Conservation (phyloP, 2,888 invertebrate genomes). For the Trichacis sp. region DNA sequence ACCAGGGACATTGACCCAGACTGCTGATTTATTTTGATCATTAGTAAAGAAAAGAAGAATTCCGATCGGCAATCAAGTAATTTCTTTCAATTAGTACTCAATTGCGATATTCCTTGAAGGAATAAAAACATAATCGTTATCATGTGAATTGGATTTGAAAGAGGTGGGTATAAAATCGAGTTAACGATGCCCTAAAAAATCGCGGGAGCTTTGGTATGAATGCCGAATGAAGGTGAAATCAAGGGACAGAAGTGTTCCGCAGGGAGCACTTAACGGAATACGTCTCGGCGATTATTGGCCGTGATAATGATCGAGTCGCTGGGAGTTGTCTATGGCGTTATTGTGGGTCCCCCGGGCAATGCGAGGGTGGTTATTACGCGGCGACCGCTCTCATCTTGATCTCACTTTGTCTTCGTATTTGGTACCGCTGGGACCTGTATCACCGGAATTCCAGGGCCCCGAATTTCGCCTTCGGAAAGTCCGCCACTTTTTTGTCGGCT, state of each 20-base stretch:
- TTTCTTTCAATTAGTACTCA: too few relatives aligned
- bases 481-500: background rate
- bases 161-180: conserved; percentile 20
- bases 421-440: conserved; percentile 27
- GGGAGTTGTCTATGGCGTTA: conserved; percentile 66
- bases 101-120: too few relatives aligned
- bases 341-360: conserved; percentile 65
- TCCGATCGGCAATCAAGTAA: too few relatives aligned
- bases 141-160: too few relatives aligned
- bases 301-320: conserved; percentile 67
- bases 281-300: conserved; percentile 66
- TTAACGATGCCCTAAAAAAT: conserved; percentile 23
- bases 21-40: too few relatives aligned
- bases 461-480: conserved; percentile 17
- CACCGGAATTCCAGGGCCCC: conserved; percentile 25
- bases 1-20: too few relatives aligned
- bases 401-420: conserved; percentile 34
- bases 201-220: conserved; percentile 22
- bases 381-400: conserved; percentile 60
- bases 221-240: conserved; percentile 26
- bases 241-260: conserved; percentile 33
- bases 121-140: too few relatives aligned
- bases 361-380: conserved; percentile 67
- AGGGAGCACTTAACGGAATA: conserved; percentile 65
- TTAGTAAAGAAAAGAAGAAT: too few relatives aligned